These are phyloP conservation scores for Achlya flavicornis DNA, from an alignment of 2,888 invertebrate species.

Conservation along the genomic window DNA sequence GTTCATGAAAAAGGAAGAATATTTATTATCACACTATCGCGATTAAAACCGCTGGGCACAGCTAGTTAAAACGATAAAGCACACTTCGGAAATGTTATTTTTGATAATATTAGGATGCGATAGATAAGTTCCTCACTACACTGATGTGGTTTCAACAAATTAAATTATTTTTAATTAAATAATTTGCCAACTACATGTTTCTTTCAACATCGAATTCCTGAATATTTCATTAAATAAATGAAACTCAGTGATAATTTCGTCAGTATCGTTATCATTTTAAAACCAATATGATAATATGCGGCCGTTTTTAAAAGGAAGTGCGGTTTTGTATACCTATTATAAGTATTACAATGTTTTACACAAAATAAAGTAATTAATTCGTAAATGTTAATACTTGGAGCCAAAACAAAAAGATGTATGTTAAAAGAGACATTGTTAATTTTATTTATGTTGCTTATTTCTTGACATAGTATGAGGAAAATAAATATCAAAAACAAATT, in stretches of 20 bases:
- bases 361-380: neutral
- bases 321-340: constrained; percentile 21
- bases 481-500: too few species aligned
- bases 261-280: constrained; percentile 49
- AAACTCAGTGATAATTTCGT: constrained; percentile 38
- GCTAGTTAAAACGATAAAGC: too few species aligned
- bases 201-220: neutral
- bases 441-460: too few species aligned
- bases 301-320: constrained; percentile 34
- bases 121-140: neutral
- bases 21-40: too few species aligned
- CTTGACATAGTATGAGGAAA: too few species aligned
- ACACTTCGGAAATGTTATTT: neutral
- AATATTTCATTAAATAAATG: neutral
- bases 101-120: neutral
- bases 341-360: constrained; percentile 16
- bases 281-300: constrained; percentile 50
- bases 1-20: too few species aligned
- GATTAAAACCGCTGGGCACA: too few species aligned
- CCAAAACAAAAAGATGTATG: too few species aligned
- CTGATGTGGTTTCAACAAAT: neutral
- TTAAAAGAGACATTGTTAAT: too few species aligned
- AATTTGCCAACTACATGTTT: neutral
- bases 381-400: neutral
- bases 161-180: neutral